Base-by-base conservation (phyloP, 1,140 invertebrate genomes). In the Diorhabda sublineata region DNA sequence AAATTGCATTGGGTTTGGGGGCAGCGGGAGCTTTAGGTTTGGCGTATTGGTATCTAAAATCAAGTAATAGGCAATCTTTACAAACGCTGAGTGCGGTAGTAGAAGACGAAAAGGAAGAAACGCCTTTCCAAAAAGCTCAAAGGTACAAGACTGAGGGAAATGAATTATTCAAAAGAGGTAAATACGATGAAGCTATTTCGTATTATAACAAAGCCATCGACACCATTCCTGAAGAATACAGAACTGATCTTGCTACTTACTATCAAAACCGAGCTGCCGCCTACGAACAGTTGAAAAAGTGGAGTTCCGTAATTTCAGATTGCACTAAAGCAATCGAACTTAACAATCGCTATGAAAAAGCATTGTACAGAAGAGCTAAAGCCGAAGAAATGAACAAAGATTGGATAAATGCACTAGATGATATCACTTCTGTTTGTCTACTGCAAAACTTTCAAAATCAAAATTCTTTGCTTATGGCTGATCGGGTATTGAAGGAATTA, bases 241-340 rank as follows among this genome's bases (percentile, higher is more conserved):
- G 83, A 45, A 84, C 87, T 3, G 92, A 94, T 72, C 81, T 98
- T 58, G 89, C 96, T 3, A 96, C 92, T 8, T 96, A 95, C 81
- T 97, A 97, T 82, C 96, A 98, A 81, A 98, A 98, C 79, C 88
- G 95, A 78, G 97, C 96, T 4, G 97, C 96, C 56, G 92, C 94
- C 42, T 94, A 95, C 84, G 96, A 98, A 82, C 93, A 96, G 80
- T 84, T 96, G 83, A 92, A 92, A 82, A 93, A 95, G 80, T 93
- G 90, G 85, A 87, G 88, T 67, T 85, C 90, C 70, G 95, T 97
- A 0, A 90, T 95, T 74, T 86, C 89, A 71, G 96, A 98, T 81
- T 97, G 95, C 81, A 88, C 89, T 3, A 87, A 87, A 81, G 95
- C 96, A 3, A 83, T 98, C 42, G 87, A 94, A 79, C 84, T 92